Conservation (phyloP, 2,888 invertebrate species). For the Lycaena phlaeas region DNA sequence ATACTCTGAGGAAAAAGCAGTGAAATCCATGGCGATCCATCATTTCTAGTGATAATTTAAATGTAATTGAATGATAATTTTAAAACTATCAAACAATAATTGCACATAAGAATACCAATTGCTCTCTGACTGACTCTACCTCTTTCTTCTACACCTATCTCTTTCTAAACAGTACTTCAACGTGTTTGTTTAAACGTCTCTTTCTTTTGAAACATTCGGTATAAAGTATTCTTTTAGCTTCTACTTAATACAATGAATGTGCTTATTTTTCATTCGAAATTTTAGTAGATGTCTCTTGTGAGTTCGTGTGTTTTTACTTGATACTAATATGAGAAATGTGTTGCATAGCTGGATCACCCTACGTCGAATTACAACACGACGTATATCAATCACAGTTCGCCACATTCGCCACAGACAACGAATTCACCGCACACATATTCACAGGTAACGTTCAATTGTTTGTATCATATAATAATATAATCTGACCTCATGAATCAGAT, state of each 20-base stretch:
- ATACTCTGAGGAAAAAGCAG: too few relatives aligned
- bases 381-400: conserved; percentile 62
- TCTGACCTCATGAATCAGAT: too few relatives aligned
- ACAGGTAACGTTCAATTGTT: conserved; percentile 49
- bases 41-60: too few relatives aligned
- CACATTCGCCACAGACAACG: conserved; percentile 58
- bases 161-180: too few relatives aligned
- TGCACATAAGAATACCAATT: too few relatives aligned
- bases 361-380: conserved; percentile 54
- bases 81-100: too few relatives aligned
- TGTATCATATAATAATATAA: too few relatives aligned
- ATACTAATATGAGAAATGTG: background rate
- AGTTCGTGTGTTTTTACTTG: background rate
- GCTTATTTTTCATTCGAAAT: background rate
- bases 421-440: conserved; percentile 59
- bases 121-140: too few relatives aligned
- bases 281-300: background rate
- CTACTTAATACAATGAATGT: background rate
- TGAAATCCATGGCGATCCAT: too few relatives aligned
- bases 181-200: too few relatives aligned
- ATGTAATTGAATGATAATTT: too few relatives aligned
- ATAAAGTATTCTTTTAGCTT: background rate
- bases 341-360: conserved; percentile 55
- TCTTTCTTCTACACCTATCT: too few relatives aligned
- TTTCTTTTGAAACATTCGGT: background rate